Percentiles rank a stretch among this genome's conserved stretches.
Evolutionary conservation across 1,140 invertebrate genomes (phyloP).

Genomic region (Drosophila asahinai): DNA sequence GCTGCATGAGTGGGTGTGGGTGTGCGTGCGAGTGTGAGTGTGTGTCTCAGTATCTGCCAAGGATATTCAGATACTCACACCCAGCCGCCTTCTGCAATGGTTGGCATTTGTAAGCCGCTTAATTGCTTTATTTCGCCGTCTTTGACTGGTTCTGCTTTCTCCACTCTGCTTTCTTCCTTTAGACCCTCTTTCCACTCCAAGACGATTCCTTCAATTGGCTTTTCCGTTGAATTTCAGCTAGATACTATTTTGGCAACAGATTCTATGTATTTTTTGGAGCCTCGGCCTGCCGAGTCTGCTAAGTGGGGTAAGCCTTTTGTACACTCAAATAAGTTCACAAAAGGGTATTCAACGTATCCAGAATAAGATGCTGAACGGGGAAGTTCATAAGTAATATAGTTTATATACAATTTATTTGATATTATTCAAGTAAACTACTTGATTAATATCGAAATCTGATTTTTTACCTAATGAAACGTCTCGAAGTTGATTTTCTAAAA

Average conservation of each 20-base stretch:
- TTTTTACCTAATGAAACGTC: too few species aligned
- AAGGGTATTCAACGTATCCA: neutral
- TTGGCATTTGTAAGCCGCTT: slow-evolving; percentile 80
- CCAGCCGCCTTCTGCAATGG: slow-evolving; percentile 52
- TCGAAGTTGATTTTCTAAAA: too few species aligned
- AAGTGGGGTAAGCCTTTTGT: slow-evolving; percentile 5
- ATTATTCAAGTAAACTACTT: too few species aligned
- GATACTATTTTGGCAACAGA: slow-evolving; percentile 43
- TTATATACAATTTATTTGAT: too few species aligned
- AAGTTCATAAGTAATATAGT: too few species aligned
- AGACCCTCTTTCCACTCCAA: slow-evolving; percentile 4
- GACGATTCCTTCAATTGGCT: slow-evolving; percentile 64
- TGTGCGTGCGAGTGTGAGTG: slow-evolving; percentile 1
- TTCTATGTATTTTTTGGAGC: slow-evolving; percentile 5
- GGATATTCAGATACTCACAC: slow-evolving; percentile 37
- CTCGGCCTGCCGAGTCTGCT: neutral
- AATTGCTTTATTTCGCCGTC: slow-evolving; percentile 79
- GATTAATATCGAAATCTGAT: too few species aligned
- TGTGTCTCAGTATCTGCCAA: neutral
- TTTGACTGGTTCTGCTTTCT: slow-evolving; percentile 43
- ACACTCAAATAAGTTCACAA: slow-evolving; percentile 1
- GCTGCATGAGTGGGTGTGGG: slow-evolving; percentile 16
- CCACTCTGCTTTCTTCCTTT: neutral
- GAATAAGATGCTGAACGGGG: neutral
- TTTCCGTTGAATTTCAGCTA: slow-evolving; percentile 59